These are phyloP conservation scores for Trematocara marginatum DNA, from an alignment of 2,113 vertebrate genomes.

Conservation along the genomic window DNA sequence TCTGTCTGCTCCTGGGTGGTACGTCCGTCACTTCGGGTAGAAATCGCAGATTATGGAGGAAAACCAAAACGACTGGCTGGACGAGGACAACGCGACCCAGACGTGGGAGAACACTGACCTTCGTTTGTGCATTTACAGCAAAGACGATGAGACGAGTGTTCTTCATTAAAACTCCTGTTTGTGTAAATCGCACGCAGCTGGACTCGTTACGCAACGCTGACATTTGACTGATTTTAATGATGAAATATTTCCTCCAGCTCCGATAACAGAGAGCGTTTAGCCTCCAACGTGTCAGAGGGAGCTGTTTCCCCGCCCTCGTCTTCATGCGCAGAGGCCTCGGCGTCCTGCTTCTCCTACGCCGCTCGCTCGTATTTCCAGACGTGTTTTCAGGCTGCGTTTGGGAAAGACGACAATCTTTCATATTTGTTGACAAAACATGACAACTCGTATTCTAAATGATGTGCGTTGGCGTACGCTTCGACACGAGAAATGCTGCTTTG, in stretches of 20 bases:
- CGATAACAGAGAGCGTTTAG: background rate
- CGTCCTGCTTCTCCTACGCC: rapidly evolving
- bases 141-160: background rate
- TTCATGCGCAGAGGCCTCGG: rapidly evolving
- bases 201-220: background rate
- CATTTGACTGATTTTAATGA: background rate
- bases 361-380: background rate
- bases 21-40: background rate
- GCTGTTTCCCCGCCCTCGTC: rapidly evolving
- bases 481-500: background rate
- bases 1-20: background rate
- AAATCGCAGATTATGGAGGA: background rate
- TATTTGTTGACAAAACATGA: background rate
- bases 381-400: background rate
- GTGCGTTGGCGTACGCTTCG: background rate
- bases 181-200: background rate
- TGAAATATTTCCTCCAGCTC: background rate
- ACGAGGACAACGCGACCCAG: background rate
- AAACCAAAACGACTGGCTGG: background rate
- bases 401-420: background rate
- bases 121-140: background rate
- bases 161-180: background rate
- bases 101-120: background rate
- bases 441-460: background rate
- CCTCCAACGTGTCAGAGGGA: background rate